These are phyloP conservation scores for Dynastes maya DNA, from an alignment of 2,888 invertebrate species.

Conservation along the genomic window DNA sequence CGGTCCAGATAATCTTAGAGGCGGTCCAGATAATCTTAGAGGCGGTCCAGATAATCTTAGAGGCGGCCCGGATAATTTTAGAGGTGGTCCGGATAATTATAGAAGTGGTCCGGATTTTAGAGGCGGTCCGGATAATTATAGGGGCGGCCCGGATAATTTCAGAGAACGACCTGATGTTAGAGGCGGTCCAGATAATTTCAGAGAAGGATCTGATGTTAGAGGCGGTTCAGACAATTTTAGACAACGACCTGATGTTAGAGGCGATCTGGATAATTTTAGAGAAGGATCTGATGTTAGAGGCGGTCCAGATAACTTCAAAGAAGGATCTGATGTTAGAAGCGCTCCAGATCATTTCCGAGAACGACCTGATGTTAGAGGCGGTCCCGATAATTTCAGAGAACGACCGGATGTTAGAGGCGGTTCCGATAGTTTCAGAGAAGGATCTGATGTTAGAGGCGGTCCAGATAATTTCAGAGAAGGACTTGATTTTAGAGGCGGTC, in stretches of 20 bases:
- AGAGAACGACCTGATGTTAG: slow-evolving; percentile 37
- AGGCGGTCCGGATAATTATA: slow-evolving; percentile 25
- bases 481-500: slow-evolving; percentile 26
- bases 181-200: slow-evolving; percentile 42
- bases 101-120: slow-evolving; percentile 45
- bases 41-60: slow-evolving; percentile 32
- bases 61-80: slow-evolving; percentile 3
- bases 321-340: slow-evolving; percentile 48
- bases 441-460: slow-evolving; percentile 23
- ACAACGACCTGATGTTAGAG: slow-evolving; percentile 48
- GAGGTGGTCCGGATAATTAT: slow-evolving; percentile 49
- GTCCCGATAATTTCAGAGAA: slow-evolving; percentile 39
- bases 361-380: slow-evolving; percentile 19
- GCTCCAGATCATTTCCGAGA: slow-evolving; percentile 49
- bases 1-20: slow-evolving; percentile 42
- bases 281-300: slow-evolving; percentile 47
- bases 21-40: slow-evolving; percentile 39
- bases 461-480: slow-evolving; percentile 40
- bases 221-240: slow-evolving; percentile 50
- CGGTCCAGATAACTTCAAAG: slow-evolving; percentile 49
- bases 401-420: slow-evolving; percentile 25
- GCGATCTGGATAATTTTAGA: slow-evolving; percentile 50
- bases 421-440: slow-evolving; percentile 41
- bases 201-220: slow-evolving; percentile 47
- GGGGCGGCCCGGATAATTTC: slow-evolving; percentile 44